A percentile compares a stretch with the other conserved stretches of the same genome.
Evolutionary conservation across 2,797 vertebrate species (phyloP).

Genomic region (Galago senegalensis): DNA sequence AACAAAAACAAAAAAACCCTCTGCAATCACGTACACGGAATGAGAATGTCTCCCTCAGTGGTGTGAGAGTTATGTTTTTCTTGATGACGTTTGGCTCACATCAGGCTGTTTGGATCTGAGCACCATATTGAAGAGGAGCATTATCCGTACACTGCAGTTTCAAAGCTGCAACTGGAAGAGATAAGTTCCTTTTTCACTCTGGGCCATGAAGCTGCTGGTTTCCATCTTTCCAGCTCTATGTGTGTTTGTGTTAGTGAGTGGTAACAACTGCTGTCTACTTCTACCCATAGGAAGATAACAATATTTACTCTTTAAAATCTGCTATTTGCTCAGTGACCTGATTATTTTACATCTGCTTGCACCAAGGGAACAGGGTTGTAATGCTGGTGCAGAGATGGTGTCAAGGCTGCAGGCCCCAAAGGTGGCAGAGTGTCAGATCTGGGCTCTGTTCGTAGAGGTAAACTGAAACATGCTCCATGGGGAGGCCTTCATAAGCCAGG

Average conservation of each 20-base stretch:
- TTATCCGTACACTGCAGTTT: background rate
- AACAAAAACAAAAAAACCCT: background rate
- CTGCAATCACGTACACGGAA: background rate
- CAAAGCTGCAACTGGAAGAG: background rate
- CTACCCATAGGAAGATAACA: background rate
- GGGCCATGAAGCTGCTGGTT: background rate
- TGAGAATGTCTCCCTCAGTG: background rate
- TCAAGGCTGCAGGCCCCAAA: background rate
- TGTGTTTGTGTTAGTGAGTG: background rate
- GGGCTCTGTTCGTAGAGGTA: background rate
- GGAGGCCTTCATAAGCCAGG: background rate
- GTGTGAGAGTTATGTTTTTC: background rate
- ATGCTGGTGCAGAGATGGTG: background rate
- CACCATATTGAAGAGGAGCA: background rate
- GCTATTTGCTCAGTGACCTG: slow-evolving; percentile 22
- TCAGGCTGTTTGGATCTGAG: background rate
- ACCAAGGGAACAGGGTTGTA: background rate
- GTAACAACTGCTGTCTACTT: background rate
- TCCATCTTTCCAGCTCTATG: background rate
- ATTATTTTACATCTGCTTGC: slow-evolving; percentile 39
- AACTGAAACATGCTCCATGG: background rate
- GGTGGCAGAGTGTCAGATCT: background rate
- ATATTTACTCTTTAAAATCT: background rate
- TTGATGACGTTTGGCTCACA: background rate
- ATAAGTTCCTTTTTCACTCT: background rate